phyloP scores from a whole-genome alignment of 2,113 vertebrate species.

The Lynx canadensis region DNA sequence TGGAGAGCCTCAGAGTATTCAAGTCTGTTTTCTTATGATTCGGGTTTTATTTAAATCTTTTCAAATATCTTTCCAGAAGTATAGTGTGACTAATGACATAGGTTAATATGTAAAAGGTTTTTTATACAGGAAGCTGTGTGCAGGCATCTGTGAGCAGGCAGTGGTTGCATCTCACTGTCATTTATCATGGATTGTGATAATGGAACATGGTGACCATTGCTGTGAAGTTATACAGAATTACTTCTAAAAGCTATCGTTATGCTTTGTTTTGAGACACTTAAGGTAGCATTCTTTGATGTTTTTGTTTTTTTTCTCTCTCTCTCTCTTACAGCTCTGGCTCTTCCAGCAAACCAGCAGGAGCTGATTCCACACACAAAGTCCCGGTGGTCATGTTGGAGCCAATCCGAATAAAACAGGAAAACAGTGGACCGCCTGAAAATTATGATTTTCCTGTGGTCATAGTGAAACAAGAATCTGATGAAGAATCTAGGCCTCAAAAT shows the following conservation, averaged over 20 bases:
- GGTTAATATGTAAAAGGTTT: not conserved
- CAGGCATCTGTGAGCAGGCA: not conserved
- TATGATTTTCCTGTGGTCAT: slow-evolving; percentile 89
- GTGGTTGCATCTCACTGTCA: not conserved
- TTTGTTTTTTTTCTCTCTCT: not conserved
- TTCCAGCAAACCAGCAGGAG: slow-evolving; percentile 87
- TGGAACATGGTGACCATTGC: not conserved
- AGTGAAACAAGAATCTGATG: slow-evolving; percentile 88
- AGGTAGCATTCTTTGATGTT: not conserved
- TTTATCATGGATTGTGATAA: not conserved
- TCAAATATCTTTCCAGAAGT: not conserved
- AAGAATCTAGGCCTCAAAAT: slow-evolving; percentile 85
- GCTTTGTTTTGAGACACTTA: not conserved
- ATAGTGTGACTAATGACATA: not conserved
- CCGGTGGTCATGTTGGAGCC: slow-evolving; percentile 89
- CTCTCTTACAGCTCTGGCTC: slow-evolving; percentile 86
- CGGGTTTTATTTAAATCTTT: slow-evolving; percentile 1
- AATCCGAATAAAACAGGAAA: slow-evolving; percentile 88
- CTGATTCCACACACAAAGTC: slow-evolving; percentile 89
- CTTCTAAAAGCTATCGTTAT: not conserved
- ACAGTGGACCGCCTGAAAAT: slow-evolving; percentile 82
- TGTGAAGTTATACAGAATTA: not conserved
- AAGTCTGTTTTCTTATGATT: slow-evolving; percentile 40
- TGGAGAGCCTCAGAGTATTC: not conserved
- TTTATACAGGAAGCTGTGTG: not conserved